Evolutionary conservation across 2,888 invertebrate genomes (phyloP), one percentile per base, ranked within the genome.

Genomic region (Pristionchus maxplancki): DNA sequence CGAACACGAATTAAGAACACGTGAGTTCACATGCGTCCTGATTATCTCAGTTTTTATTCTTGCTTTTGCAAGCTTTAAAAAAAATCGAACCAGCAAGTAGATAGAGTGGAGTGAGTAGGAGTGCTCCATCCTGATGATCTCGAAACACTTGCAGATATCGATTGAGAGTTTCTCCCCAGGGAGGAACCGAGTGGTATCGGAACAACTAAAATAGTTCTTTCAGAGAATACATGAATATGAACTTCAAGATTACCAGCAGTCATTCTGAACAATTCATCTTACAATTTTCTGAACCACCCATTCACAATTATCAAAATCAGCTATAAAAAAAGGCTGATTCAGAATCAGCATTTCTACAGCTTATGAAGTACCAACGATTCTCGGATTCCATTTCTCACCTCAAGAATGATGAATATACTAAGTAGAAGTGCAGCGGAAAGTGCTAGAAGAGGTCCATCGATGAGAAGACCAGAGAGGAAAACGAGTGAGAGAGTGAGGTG

Each of bases 141-240:
- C 90, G 95, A 99, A 98, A 98, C 0, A 96, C 96, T 37, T 92
- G 89, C 37, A 94, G 90, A 89, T 90, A 90, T 71, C 90, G 88
- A 88, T 94, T 92, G 37, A 94, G 91, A 17, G 87, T 28, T 11
- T 87, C 64, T 20, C 90, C 90, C 92, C 93, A 94, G 44, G 94
- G 94, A n/a, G 91, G 92, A 37, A 93, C 92, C 40, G 90, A 88
- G 78, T 90, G 89, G 82, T 88, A 91, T 15, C 94, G 93, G 31
- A 94, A 90, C 20, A 92, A 82, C 92, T 93, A 67, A 11, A 92
- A 62, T 9, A 44, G 44, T 34, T n/a, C n/a, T n/a, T n/a, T n/a
- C n/a, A n/a, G n/a, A n/a, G n/a, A n/a, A n/a, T n/a, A n/a, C n/a
- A n/a, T n/a, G n/a, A n/a, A n/a, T n/a, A n/a, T n/a, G n/a, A n/a